A percentile compares a stretch with the other conserved stretches of the same genome.
Conservation (phyloP, 2,888 invertebrate genomes). For the Cheilosia vulpina region DNA sequence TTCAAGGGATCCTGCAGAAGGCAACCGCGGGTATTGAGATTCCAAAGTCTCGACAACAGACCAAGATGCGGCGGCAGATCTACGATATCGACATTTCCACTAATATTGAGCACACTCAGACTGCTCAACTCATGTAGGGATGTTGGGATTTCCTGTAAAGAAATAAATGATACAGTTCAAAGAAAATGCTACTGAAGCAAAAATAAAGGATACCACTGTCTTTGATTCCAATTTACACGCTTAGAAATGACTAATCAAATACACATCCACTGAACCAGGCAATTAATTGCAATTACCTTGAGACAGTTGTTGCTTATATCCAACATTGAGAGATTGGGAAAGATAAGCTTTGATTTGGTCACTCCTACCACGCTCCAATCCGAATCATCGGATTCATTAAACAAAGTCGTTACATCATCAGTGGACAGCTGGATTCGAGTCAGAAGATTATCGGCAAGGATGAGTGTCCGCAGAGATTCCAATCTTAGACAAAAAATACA, state of each 20-base stretch:
- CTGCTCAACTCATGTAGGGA: slow-evolving; percentile 93
- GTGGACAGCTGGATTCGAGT: slow-evolving; percentile 91
- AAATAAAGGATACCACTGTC: too few relatives aligned
- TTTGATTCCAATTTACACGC: too few relatives aligned
- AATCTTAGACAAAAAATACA: slow-evolving; percentile 71
- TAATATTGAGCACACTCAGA: slow-evolving; percentile 96
- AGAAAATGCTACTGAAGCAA: too few relatives aligned
- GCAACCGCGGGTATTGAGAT: slow-evolving; percentile 96
- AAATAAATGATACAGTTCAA: not conserved
- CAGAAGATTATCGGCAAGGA: slow-evolving; percentile 94
- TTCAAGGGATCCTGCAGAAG: slow-evolving; percentile 93
- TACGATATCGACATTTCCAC: slow-evolving; percentile 88
- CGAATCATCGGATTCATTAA: slow-evolving; percentile 86
- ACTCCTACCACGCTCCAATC: slow-evolving; percentile 86
- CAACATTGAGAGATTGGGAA: slow-evolving; percentile 97
- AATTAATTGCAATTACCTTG: slow-evolving; percentile 79
- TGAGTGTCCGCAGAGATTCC: slow-evolving; percentile 83
- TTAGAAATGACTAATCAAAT: too few relatives aligned
- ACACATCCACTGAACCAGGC: too few relatives aligned
- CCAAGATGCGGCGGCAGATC: slow-evolving; percentile 98
- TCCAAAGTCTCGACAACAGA: slow-evolving; percentile 96
- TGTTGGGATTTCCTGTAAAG: slow-evolving; percentile 88
- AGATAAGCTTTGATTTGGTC: slow-evolving; percentile 89
- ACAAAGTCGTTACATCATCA: slow-evolving; percentile 89
- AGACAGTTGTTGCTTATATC: slow-evolving; percentile 96